These are phyloP conservation scores for Harpagifer antarcticus DNA, from an alignment of 2,797 vertebrate species.

Conservation along the genomic window DNA sequence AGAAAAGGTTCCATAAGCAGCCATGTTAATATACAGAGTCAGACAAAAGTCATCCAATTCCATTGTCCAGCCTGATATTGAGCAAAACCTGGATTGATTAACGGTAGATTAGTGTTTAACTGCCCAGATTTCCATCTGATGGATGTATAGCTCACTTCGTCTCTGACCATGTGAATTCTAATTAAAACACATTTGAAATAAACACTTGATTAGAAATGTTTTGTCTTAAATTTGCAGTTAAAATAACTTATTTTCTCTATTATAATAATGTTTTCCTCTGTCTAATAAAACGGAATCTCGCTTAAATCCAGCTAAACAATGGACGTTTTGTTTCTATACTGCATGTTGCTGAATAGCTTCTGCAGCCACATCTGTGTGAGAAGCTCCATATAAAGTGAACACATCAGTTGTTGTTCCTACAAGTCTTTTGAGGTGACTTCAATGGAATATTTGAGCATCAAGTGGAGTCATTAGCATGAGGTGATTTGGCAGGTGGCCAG, in stretches of 20 bases:
- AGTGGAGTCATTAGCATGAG: slow-evolving; percentile 54
- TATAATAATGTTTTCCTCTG: neutral
- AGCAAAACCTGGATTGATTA: slow-evolving; percentile 33
- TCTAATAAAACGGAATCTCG: neutral
- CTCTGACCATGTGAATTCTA: slow-evolving; percentile 48
- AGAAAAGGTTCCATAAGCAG: neutral
- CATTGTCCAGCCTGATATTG: slow-evolving; percentile 15
- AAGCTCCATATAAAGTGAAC: neutral
- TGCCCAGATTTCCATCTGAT: slow-evolving; percentile 56
- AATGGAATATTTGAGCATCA: slow-evolving; percentile 48
- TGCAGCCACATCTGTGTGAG: neutral
- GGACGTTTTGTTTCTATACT: neutral
- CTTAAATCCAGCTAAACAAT: slow-evolving; percentile 1
- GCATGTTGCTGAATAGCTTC: neutral
- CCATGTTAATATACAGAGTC: neutral
- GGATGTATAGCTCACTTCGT: slow-evolving; percentile 28
- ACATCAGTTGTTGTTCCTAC: slow-evolving; percentile 1
- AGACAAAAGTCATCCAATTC: neutral
- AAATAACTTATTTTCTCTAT: slow-evolving; percentile 6
- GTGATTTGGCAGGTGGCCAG: slow-evolving; percentile 72
- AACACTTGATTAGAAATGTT: slow-evolving; percentile 27
- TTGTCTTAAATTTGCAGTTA: slow-evolving; percentile 14
- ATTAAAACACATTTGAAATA: slow-evolving; percentile 45
- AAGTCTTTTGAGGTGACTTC: slow-evolving; percentile 42
- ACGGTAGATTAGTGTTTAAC: slow-evolving; percentile 45